Evolutionary conservation across 2,797 vertebrate species (phyloP).

Genomic region (Sebastes reedi): DNA sequence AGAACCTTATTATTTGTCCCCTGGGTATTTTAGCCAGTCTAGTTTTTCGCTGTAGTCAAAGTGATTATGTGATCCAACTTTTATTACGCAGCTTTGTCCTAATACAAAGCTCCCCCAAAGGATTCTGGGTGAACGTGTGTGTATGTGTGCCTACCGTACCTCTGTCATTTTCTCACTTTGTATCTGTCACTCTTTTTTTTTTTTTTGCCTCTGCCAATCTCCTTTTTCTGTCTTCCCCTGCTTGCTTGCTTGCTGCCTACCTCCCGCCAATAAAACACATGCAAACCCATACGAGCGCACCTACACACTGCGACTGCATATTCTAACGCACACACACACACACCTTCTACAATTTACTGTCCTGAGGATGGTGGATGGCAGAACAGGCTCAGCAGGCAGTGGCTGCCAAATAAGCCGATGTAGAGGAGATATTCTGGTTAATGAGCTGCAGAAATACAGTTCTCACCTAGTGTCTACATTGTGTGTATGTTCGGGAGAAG

Average conservation of each 20-base stretch:
- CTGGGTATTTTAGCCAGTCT: conserved; percentile 74
- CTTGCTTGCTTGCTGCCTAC: conserved; percentile 18
- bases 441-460: conserved; percentile 60
- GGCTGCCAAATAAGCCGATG: conserved; percentile 54
- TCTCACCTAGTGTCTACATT: conserved; percentile 24
- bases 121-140: conserved; percentile 58
- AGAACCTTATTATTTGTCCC: conserved; percentile 79
- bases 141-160: conserved; percentile 3
- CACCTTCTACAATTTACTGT: conserved; percentile 50
- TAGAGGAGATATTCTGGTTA: conserved; percentile 62
- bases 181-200: conserved; percentile 22
- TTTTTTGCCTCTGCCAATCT: conserved; percentile 4
- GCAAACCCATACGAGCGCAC: conserved; percentile 41
- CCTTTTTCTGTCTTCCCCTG: conserved; percentile 21
- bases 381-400: conserved; percentile 51
- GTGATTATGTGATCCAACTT: conserved; percentile 81
- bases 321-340: conserved; percentile 16
- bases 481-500: conserved; percentile 11
- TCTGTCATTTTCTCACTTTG: conserved; percentile 38
- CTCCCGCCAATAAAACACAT: conserved; percentile 33
- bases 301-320: conserved; percentile 34
- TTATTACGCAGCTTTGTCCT: conserved; percentile 77
- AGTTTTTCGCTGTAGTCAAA: conserved; percentile 75
- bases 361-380: conserved; percentile 48
- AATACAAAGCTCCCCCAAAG: conserved; percentile 72